A percentile compares a stretch with the other conserved stretches of the same genome.
phyloP scores from a whole-genome alignment of 2,888 invertebrate genomes.

The Ophion ellenae region DNA sequence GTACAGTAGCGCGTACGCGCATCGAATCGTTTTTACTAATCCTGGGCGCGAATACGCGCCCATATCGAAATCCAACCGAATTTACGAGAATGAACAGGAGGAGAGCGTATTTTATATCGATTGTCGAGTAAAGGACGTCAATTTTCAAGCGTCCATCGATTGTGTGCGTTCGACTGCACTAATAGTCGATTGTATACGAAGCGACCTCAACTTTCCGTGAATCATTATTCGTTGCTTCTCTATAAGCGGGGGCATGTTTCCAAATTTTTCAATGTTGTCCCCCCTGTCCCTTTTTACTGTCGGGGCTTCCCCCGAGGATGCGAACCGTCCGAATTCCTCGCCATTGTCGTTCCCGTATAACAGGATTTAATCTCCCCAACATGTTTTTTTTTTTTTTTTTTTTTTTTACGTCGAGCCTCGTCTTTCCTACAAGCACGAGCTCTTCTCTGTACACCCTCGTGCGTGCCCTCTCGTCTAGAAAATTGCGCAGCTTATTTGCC shows the following conservation, averaged over 20 bases:
- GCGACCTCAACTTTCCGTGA: not conserved
- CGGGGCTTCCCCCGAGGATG: slow-evolving; percentile 30
- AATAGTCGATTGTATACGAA: too few relatives aligned
- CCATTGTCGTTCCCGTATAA: slow-evolving; percentile 77
- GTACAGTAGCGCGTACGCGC: too few relatives aligned
- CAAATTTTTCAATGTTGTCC: not conserved
- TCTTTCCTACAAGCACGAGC: slow-evolving; percentile 4
- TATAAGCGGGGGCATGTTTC: not conserved
- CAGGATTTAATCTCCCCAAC: slow-evolving; percentile 71
- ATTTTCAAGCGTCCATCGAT: not conserved
- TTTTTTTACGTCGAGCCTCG: slow-evolving; percentile 25
- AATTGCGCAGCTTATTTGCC: slow-evolving; percentile 79
- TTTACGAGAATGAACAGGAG: too few relatives aligned
- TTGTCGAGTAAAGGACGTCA: not conserved
- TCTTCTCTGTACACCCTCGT: slow-evolving; percentile 30
- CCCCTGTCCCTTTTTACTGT: not conserved
- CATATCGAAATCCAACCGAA: too few relatives aligned
- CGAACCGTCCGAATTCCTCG: slow-evolving; percentile 16
- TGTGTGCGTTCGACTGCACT: too few relatives aligned
- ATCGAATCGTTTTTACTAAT: too few relatives aligned
- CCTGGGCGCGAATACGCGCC: too few relatives aligned
- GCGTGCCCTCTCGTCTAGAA: slow-evolving; percentile 76
- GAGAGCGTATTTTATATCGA: too few relatives aligned
- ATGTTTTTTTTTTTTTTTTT: slow-evolving; percentile 34
- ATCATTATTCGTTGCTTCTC: not conserved